phyloP scores from a whole-genome alignment of 2,888 invertebrate genomes.

The Glyphotaelius pellucidus region DNA sequence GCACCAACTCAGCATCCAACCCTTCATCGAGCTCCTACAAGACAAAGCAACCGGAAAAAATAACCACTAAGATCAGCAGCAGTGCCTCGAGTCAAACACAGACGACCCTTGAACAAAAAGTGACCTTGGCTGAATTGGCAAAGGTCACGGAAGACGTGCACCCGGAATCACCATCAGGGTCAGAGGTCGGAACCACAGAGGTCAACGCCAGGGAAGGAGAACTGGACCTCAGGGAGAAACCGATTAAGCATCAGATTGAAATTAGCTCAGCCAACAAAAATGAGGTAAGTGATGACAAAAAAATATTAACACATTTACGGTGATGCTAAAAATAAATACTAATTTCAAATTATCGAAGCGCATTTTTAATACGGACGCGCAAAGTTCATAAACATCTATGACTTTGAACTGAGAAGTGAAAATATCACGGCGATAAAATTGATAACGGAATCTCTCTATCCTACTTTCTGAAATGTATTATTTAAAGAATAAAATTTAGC shows the following conservation, averaged over 20 bases:
- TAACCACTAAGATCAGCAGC: constrained; percentile 61
- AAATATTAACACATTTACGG: background rate
- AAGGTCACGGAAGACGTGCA: constrained; percentile 71
- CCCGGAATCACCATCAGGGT: background rate
- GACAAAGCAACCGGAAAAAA: constrained; percentile 72
- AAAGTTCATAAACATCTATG: background rate
- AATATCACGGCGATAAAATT: background rate
- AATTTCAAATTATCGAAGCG: background rate
- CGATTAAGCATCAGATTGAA: constrained; percentile 74
- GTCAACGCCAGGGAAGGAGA: constrained; percentile 76
- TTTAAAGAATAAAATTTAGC: background rate
- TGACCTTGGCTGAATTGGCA: constrained; percentile 72
- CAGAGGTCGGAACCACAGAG: constrained; percentile 70
- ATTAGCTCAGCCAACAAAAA: constrained; percentile 78
- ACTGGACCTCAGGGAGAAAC: constrained; percentile 75
- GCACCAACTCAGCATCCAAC: constrained; percentile 73
- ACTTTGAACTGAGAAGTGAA: background rate
- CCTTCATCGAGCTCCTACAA: constrained; percentile 75
- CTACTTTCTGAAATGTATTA: background rate
- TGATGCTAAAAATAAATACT: background rate
- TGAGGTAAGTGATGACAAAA: constrained; percentile 74
- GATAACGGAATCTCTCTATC: background rate
- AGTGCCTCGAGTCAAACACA: constrained; percentile 68
- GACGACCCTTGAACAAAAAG: constrained; percentile 68
- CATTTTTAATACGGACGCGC: background rate